These are phyloP conservation scores for Aplodontia rufa DNA, from an alignment of 2,113 vertebrate species.

Conservation along the genomic window DNA sequence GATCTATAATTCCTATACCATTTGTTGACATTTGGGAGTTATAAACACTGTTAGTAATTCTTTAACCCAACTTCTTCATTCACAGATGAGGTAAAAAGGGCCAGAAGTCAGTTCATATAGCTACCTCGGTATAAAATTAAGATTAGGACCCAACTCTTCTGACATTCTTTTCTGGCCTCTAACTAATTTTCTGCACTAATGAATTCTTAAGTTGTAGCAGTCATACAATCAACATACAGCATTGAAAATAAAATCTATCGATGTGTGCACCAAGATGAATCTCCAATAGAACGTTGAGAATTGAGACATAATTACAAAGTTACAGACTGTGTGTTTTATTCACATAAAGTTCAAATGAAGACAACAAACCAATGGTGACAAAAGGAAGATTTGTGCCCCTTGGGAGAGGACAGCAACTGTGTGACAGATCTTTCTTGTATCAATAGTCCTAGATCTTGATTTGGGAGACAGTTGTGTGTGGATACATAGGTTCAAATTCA, in stretches of 20 bases:
- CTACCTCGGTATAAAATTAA: not conserved
- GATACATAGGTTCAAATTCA: not conserved
- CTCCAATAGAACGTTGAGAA: not conserved
- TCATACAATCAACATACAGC: not conserved
- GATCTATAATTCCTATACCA: not conserved
- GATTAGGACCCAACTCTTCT: not conserved
- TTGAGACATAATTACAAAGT: not conserved
- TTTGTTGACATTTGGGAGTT: not conserved
- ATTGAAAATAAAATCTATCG: not conserved
- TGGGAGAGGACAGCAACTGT: not conserved
- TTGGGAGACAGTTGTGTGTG: not conserved
- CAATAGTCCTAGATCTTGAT: not conserved
- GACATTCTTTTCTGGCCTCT: not conserved
- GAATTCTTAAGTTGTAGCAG: not conserved
- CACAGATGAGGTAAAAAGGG: not conserved
- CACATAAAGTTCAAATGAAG: slow-evolving; percentile 1
- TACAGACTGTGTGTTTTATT: not conserved
- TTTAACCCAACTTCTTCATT: not conserved
- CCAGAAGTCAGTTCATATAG: not conserved
- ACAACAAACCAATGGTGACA: not conserved
- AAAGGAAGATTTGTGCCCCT: not conserved
- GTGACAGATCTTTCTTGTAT: not conserved
- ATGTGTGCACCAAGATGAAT: not conserved
- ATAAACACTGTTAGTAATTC: not conserved
- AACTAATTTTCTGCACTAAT: not conserved